phyloP scores from a whole-genome alignment of 2,797 vertebrate genomes.

The Spinus pinus region DNA sequence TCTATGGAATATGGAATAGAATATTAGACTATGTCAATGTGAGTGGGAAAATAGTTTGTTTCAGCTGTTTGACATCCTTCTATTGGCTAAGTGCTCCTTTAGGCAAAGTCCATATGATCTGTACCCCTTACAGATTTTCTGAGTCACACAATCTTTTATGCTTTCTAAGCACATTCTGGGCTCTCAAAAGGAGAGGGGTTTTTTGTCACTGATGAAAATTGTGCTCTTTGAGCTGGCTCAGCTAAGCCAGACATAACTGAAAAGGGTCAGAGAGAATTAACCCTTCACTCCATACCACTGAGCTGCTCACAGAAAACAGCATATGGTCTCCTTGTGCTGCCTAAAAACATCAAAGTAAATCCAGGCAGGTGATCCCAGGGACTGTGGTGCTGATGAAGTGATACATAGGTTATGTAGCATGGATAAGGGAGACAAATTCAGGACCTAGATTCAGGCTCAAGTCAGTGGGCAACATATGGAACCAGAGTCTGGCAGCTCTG shows the following conservation, averaged over 20 bases:
- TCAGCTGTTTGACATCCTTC: neutral
- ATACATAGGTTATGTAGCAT: neutral
- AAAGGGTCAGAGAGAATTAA: neutral
- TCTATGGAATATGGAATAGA: neutral
- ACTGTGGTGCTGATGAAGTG: neutral
- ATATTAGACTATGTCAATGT: neutral
- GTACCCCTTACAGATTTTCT: neutral
- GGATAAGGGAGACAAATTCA: neutral
- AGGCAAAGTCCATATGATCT: neutral
- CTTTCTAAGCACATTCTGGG: neutral
- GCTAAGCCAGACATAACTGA: neutral
- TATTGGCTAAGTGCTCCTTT: neutral
- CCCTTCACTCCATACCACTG: neutral
- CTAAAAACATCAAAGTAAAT: neutral
- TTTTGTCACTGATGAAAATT: neutral
- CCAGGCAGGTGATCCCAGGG: neutral
- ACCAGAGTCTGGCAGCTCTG: neutral
- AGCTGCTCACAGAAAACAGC: neutral
- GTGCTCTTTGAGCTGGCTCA: neutral
- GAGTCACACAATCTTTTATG: neutral
- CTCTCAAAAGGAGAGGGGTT: neutral
- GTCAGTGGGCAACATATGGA: neutral
- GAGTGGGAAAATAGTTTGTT: neutral
- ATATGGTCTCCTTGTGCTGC: neutral
- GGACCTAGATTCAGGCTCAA: neutral